Evolutionary conservation across 2,113 vertebrate species (phyloP), one percentile per base, ranked within the genome.

Genomic region (Heterochromis multidens): DNA sequence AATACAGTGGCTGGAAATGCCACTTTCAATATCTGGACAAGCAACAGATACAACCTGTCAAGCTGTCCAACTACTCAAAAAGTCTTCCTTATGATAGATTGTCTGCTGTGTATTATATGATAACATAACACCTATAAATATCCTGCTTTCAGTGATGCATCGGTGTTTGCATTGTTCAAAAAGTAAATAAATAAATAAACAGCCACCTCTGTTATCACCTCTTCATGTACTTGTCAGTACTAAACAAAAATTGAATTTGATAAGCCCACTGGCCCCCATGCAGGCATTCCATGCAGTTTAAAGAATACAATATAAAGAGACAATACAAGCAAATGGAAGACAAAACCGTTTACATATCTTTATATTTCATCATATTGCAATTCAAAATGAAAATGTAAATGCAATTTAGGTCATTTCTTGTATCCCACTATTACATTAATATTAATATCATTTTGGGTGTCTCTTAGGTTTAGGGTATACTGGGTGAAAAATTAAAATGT

Each of bases 11-110:
- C 79, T 60, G 52, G 61, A 80, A 49, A 60, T 86, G 82, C 86
- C 79, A 90, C 70, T 85, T 86, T 74, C 57, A 63, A 86, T 90
- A 27, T 91, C 57, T 63, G 79, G 80, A 85, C 77, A 57, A 49
- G 81, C 63, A 88, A 79, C 83, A 88, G 86, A 92, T 25, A 16
- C 29, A 81, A 25, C 46, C 87, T 86, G 85, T 89, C 88, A 83
- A 86, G 58, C 85, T 84, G 84, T 86, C 80, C 43, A 57, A 74
- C 80, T 14, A n/a, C 57, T 87, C 77, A 78, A 61, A n/a, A 77
- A 81, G 78, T 62, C 67, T 70, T 37, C 19, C 40, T 21, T 17
- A 46, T 85, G 84, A 91, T 85, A 65, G 83, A 93, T 70, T 57
- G 60, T 82, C 63, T 60, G 46, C 60, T 81, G 80, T 35, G 14